phyloP scores from a whole-genome alignment of 2,888 invertebrate genomes.

The Leptopterna dolabrata region DNA sequence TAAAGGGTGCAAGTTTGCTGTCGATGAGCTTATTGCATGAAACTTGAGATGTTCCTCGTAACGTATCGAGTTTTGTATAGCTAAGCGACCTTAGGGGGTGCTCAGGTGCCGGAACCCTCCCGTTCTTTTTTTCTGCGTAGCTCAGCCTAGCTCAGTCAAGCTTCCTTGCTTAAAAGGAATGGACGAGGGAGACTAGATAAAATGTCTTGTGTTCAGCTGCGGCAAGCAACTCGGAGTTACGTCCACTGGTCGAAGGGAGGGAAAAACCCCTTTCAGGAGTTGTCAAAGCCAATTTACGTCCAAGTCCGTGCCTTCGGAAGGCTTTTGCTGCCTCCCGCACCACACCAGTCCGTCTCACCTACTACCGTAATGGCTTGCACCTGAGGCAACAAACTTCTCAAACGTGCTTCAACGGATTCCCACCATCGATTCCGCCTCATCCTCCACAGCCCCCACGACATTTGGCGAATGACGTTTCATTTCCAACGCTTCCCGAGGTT shows the following conservation, averaged over 20 bases:
- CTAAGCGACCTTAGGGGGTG: not conserved
- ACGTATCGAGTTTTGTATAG: not conserved
- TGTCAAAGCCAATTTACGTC: slow-evolving; percentile 45
- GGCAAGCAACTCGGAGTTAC: slow-evolving; percentile 28
- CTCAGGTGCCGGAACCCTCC: not conserved
- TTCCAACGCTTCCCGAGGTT: not conserved
- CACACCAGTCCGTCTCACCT: slow-evolving; percentile 3
- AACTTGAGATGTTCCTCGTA: not conserved
- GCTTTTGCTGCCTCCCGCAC: not conserved
- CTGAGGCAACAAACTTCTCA: slow-evolving; percentile 52
- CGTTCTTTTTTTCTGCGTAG: not conserved
- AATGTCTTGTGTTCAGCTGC: slow-evolving; percentile 32
- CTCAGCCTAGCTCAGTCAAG: not conserved
- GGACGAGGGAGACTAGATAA: slow-evolving; percentile 1
- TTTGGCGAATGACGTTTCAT: slow-evolving; percentile 41
- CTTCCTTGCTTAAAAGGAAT: not conserved
- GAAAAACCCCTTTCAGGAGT: not conserved
- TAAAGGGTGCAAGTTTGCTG: not conserved
- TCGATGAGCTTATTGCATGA: not conserved
- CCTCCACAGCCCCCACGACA: slow-evolving; percentile 11
- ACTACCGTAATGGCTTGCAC: slow-evolving; percentile 47
- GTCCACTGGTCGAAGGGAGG: not conserved
- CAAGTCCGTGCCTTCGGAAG: slow-evolving; percentile 20
- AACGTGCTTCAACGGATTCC: slow-evolving; percentile 29
- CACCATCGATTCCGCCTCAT: not conserved